These are phyloP conservation scores for Trachelus iudaicus DNA, from an alignment of 2,888 invertebrate species.

Conservation along the genomic window DNA sequence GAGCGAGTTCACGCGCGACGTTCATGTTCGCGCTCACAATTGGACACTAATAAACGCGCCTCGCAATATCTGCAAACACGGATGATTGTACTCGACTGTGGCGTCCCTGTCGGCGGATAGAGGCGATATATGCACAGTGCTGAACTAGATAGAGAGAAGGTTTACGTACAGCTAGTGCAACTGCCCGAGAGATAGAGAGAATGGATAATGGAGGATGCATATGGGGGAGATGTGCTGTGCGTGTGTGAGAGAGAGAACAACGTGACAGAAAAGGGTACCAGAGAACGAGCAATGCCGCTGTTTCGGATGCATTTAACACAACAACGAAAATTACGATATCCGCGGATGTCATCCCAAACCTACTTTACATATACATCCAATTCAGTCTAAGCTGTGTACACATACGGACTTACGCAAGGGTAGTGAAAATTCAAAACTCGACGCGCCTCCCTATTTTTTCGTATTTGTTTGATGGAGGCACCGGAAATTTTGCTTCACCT, in stretches of 20 bases:
- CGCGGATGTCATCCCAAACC: not conserved
- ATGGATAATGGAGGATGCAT: not conserved
- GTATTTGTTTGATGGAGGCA: conserved; percentile 6
- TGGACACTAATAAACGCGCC: conserved; percentile 61
- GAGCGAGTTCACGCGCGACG: conserved; percentile 60
- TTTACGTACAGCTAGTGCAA: not conserved
- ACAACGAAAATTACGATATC: conserved; percentile 30
- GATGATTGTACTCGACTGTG: conserved; percentile 7
- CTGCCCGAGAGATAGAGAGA: not conserved
- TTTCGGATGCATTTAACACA: conserved; percentile 20
- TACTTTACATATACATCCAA: not conserved
- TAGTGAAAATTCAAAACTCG: not conserved
- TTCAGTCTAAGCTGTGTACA: not conserved
- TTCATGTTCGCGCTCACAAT: conserved; percentile 56
- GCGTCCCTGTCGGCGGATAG: not conserved
- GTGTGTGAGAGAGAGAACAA: conserved; percentile 20
- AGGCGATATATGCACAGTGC: not conserved
- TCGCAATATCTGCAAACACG: conserved; percentile 43
- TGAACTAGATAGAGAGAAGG: not conserved
- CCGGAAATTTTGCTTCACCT: conserved; percentile 23
- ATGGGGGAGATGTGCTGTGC: not conserved
- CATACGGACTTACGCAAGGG: not conserved
- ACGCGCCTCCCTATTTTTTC: not conserved
- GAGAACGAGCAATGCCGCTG: conserved; percentile 10
- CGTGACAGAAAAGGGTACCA: conserved; percentile 9